Evolutionary conservation across 2,888 invertebrate genomes (phyloP).

Genomic region (Anthoptus insignis): DNA sequence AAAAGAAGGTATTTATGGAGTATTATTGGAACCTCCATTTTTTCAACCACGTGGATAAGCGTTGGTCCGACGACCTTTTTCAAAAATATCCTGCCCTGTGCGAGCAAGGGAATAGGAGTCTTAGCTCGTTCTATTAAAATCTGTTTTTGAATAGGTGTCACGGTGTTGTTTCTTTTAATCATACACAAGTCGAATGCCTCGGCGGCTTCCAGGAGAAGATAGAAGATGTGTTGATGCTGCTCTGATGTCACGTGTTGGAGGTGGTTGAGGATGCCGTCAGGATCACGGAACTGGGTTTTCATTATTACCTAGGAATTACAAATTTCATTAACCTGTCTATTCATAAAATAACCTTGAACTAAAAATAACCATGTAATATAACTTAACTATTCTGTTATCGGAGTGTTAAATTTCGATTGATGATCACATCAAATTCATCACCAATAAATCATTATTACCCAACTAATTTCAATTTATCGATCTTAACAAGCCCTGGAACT

Average conservation of each 20-base stretch:
- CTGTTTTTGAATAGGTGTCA: constrained; percentile 89
- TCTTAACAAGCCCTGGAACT: too few species aligned
- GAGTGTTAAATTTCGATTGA: too few species aligned
- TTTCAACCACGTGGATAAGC: constrained; percentile 84
- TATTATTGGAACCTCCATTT: constrained; percentile 88
- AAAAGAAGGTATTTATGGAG: constrained; percentile 89
- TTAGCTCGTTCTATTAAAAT: constrained; percentile 89
- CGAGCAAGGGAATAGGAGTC: constrained; percentile 89
- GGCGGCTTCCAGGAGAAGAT: constrained; percentile 90
- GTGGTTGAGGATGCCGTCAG: constrained; percentile 93
- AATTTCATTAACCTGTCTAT: too few species aligned
- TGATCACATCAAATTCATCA: too few species aligned
- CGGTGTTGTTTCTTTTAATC: constrained; percentile 90
- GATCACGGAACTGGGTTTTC: constrained; percentile 94
- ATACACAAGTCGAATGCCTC: constrained; percentile 93
- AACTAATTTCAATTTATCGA: too few species aligned
- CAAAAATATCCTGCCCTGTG: constrained; percentile 88
- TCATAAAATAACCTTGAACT: too few species aligned
- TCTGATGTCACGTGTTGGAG: constrained; percentile 88
- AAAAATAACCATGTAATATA: too few species aligned
- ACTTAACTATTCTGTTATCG: too few species aligned
- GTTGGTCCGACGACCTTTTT: constrained; percentile 86
- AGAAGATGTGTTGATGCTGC: constrained; percentile 85
- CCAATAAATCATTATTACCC: too few species aligned
- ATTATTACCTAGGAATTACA: constrained; percentile 89